These are phyloP conservation scores for Heterochromis multidens DNA, from an alignment of 2,113 vertebrate genomes.

Conservation along the genomic window DNA sequence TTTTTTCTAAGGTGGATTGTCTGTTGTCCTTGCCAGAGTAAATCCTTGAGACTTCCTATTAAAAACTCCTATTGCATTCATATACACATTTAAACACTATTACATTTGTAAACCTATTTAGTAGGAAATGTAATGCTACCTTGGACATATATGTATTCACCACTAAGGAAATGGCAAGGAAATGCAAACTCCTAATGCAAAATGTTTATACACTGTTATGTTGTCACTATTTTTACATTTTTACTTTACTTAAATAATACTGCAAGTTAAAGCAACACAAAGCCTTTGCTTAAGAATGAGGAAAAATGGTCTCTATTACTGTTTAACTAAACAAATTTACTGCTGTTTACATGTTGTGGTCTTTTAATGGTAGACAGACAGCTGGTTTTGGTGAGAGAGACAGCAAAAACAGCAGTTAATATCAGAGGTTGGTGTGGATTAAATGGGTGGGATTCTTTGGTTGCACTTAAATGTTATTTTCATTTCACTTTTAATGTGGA, in stretches of 20 bases:
- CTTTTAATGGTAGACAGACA: not conserved
- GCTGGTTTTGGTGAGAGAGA: not conserved
- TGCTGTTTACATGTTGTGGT: not conserved
- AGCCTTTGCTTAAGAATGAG: not conserved
- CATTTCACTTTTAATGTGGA: not conserved
- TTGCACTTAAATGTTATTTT: not conserved
- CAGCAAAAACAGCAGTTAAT: not conserved
- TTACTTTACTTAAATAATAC: not conserved
- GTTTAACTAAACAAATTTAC: not conserved
- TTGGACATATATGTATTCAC: not conserved
- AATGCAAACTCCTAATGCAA: not conserved
- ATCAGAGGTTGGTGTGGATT: not conserved
- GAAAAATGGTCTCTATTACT: not conserved
- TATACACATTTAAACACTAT: not conserved
- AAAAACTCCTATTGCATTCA: constrained; percentile 9
- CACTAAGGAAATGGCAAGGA: not conserved
- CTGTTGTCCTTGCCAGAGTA: constrained; percentile 4
- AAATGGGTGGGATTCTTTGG: not conserved
- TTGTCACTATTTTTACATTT: no score
- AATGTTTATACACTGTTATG: not conserved
- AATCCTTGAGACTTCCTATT: constrained; percentile 50
- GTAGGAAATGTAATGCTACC: not conserved
- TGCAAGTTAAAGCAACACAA: not conserved
- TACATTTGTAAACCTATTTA: constrained; percentile 7
- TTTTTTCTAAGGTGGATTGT: constrained; percentile 14